These are phyloP conservation scores for Chrysolina haemoptera DNA, from an alignment of 2,888 invertebrate genomes.

Conservation along the genomic window DNA sequence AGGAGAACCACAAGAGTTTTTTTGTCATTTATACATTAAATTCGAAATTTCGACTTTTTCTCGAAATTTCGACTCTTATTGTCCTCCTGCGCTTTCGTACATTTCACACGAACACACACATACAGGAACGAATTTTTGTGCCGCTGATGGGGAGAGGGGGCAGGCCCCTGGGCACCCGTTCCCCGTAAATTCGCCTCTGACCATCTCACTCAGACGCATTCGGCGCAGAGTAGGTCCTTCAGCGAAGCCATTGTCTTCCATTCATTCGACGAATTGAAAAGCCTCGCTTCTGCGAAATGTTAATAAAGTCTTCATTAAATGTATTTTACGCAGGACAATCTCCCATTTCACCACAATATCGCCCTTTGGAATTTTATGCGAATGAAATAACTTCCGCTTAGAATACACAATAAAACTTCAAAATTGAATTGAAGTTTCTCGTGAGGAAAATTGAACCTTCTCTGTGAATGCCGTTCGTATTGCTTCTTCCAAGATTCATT, in stretches of 20 bases:
- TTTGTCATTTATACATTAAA: no score
- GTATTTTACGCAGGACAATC: slow-evolving; percentile 5
- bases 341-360: slow-evolving; percentile 17
- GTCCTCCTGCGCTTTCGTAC: no score
- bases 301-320: slow-evolving; percentile 12
- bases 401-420: slow-evolving; percentile 20
- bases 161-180: no score
- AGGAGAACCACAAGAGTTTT: no score
- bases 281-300: slow-evolving; percentile 14
- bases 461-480: background rate
- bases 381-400: background rate
- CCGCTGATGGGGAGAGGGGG: no score
- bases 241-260: background rate
- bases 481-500: slow-evolving; percentile 11
- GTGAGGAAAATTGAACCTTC: background rate
- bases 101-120: no score
- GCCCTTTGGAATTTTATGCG: background rate
- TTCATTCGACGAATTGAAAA: slow-evolving; percentile 12
- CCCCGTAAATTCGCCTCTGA: no score
- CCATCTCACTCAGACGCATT: background rate
- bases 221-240: background rate
- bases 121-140: no score
- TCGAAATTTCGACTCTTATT: no score
- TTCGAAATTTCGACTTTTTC: no score
- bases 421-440: slow-evolving; percentile 18